Evolutionary conservation across 2,888 invertebrate genomes (phyloP).

Genomic region (Drosophila ezoana): DNA sequence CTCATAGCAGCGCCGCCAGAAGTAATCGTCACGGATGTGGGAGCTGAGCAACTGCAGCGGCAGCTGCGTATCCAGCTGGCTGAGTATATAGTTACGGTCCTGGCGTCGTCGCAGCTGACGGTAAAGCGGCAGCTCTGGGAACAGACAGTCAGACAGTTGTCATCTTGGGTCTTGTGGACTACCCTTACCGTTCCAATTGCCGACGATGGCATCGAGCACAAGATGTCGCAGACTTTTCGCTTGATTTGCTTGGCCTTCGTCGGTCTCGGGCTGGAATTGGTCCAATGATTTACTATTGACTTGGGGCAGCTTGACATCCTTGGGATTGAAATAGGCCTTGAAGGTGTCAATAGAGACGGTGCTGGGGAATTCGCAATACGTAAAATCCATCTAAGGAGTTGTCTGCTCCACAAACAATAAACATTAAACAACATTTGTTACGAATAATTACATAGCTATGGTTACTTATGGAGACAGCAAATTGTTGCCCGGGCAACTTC

Average conservation of each 20-base stretch:
- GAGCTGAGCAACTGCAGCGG: conserved; percentile 82
- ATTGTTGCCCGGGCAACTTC: conserved; percentile 37
- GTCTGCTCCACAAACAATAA: background rate
- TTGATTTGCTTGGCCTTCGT: conserved; percentile 69
- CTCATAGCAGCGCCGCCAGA: conserved; percentile 83
- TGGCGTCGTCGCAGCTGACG: conserved; percentile 75
- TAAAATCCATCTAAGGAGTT: conserved; percentile 74
- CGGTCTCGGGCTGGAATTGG: conserved; percentile 38
- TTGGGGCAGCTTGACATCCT: conserved; percentile 68
- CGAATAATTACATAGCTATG: conserved; percentile 8
- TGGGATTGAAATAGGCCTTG: conserved; percentile 81
- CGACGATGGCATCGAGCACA: conserved; percentile 82
- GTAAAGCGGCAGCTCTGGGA: conserved; percentile 81
- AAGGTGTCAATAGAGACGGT: conserved; percentile 83
- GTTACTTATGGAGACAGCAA: conserved; percentile 8
- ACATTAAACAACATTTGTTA: background rate
- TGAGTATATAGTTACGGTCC: conserved; percentile 83
- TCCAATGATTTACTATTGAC: conserved; percentile 64
- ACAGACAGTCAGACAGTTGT: conserved; percentile 21
- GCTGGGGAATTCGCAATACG: conserved; percentile 81
- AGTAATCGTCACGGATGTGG: conserved; percentile 83
- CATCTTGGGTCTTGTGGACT: conserved; percentile 6
- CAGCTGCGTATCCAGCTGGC: conserved; percentile 81
- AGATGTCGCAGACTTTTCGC: conserved; percentile 82
- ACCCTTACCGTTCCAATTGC: conserved; percentile 82